phyloP scores from a whole-genome alignment of 2,888 invertebrate genomes.

The Hemaris fuciformis region DNA sequence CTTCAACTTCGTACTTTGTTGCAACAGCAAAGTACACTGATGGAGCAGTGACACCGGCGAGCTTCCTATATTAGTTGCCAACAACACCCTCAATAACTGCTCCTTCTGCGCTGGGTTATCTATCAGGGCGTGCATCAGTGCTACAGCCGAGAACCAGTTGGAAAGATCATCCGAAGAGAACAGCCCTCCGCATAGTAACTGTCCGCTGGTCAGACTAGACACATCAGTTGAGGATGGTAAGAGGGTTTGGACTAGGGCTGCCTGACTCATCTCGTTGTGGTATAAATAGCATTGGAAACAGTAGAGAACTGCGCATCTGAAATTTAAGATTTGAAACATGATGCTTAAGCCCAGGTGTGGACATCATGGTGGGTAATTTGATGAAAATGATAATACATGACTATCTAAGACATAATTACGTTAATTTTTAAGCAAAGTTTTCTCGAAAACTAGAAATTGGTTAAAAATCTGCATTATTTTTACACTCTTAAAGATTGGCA shows the following conservation, averaged over 20 bases:
- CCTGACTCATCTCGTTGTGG: conserved; percentile 94
- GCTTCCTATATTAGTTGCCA: conserved; percentile 91
- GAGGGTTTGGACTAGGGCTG: conserved; percentile 93
- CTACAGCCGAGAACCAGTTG: conserved; percentile 97
- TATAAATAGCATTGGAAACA: conserved; percentile 98
- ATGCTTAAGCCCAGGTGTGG: too few species aligned
- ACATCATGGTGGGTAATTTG: too few species aligned
- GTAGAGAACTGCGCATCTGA: conserved; percentile 96
- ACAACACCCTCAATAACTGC: conserved; percentile 92
- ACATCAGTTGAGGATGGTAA: conserved; percentile 92
- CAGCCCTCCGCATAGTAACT: conserved; percentile 95
- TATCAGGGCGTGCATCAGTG: conserved; percentile 93
- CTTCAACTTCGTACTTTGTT: conserved; percentile 90
- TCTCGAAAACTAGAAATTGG: too few species aligned
- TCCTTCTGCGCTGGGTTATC: conserved; percentile 94
- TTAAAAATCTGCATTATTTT: too few species aligned
- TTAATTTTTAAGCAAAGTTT: too few species aligned
- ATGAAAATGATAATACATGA: too few species aligned
- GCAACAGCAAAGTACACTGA: conserved; percentile 92
- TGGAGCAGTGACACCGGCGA: conserved; percentile 94
- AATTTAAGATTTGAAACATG: conserved; percentile 11
- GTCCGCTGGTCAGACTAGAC: conserved; percentile 88
- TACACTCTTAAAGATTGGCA: too few species aligned
- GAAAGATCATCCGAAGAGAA: conserved; percentile 93
- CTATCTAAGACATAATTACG: too few species aligned